Evolutionary conservation across 2,797 vertebrate genomes (phyloP), one percentile per base, ranked within the genome.

Genomic region (Echeneis naucrates): DNA sequence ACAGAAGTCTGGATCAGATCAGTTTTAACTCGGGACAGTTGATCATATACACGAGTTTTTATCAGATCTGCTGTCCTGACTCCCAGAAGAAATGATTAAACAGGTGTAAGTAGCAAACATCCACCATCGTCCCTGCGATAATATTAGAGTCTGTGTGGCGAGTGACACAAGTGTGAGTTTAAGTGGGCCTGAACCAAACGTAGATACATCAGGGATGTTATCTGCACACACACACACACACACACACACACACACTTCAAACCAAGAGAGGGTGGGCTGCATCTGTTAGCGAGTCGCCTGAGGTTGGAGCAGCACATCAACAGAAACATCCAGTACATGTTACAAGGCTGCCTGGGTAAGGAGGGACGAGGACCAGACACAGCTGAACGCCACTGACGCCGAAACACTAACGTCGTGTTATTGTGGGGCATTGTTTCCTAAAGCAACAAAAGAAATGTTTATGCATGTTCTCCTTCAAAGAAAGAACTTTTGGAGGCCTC

Each of bases 61-160:
- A 11, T 55, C 19, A 14, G 55, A 53, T 69, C 11, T 63, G 44
- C 50, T 45, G 55, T 72, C 11, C 45, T n/a, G 47, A 50, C 11
- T 42, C 12, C 11, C 2, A 52, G 38, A 66, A 58, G 35, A 42
- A 75, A 50, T 53, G 14, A n/a, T 35, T n/a, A 30, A 54, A 37
- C 21, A 45, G 40, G 23, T 44, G 56, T 60, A 14, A 32, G 58
- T 8, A 54, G 21, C 8, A 12, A 45, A 54, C 68, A 51, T 48
- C 50, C 23, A 50, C 12, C 67, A 38, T 73, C 73, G 75, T 74
- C 77, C 80, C 74, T 7, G 26, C 26, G 66, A 80, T 90, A 85
- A 89, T 86, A 86, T 88, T 89, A 91, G 84, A 77, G 68, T 38
- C 58, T 47, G 59, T 30, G 45, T 47, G 83, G 87, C 65, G 65